Evolutionary conservation across 2,888 invertebrate species (phyloP), one percentile per base, ranked within the genome.

Genomic region (Artemia sinica): DNA sequence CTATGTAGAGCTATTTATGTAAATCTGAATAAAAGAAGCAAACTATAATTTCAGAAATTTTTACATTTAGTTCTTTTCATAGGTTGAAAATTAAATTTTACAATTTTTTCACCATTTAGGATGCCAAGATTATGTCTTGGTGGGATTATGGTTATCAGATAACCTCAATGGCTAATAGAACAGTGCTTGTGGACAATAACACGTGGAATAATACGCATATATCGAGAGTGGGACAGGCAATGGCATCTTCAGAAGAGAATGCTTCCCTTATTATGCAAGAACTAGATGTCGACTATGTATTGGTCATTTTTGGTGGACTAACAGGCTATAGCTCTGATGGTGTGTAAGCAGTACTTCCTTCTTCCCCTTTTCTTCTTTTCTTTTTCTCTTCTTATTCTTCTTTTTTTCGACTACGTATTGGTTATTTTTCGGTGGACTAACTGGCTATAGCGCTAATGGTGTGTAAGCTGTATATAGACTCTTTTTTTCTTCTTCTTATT

Each of bases 141-240:
- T 98, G 97, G 95, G 95, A 96, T 83, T 98, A 97, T 80, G 97
- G 97, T 0, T 97, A 97, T 80, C 92, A 92, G 80, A 96, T 97
- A 81, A 96, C 97, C 1, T 95, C 96, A 1, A 97, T 98, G 96
- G 97, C 96, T 14, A 97, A 97, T 81, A 83, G 95, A 65, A 96
- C 97, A 0, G 94, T 96, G 74, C 83, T 97, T 73, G 97, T 98
- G 69, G 97, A 97, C 78, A 98, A 98, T 78, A 97, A 98, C 77
- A 98, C 97, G 0, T 98, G 97, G 97, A 98, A 97, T 79, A 98
- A 98, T 79, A 97, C 96, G 13, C 97, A 96, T 79, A 97, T 97
- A 75, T 96, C 92, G 10, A 83, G 95, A 72, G 96, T 97, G 0
- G 96, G 96, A 0, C 95, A 97, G 79, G 97, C 97, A 2, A 97